Evolutionary conservation across 2,888 invertebrate species (phyloP).

Genomic region (Ophion obscuratus): DNA sequence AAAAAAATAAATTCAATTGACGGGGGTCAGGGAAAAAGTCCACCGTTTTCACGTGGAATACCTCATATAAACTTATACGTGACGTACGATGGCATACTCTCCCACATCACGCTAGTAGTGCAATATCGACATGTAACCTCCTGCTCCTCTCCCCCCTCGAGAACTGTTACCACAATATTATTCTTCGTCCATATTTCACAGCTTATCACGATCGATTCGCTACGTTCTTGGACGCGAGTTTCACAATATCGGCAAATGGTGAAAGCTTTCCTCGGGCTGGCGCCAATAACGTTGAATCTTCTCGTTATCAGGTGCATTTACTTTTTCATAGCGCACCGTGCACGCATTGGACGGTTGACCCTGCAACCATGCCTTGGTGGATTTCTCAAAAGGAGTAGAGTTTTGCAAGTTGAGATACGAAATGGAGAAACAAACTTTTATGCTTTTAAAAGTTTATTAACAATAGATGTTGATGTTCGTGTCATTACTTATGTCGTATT

Average conservation of each 20-base stretch:
- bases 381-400: too few relatives aligned
- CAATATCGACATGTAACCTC: neutral
- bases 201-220: slow-evolving; percentile 44
- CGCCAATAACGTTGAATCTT: neutral
- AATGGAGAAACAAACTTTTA: too few relatives aligned
- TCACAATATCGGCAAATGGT: slow-evolving; percentile 34
- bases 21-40: too few relatives aligned
- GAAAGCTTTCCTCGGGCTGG: slow-evolving; percentile 11
- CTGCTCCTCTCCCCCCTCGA: neutral
- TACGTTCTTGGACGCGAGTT: slow-evolving; percentile 16
- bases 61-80: neutral
- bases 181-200: slow-evolving; percentile 51
- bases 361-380: too few relatives aligned
- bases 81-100: neutral
- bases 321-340: neutral
- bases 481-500: too few relatives aligned
- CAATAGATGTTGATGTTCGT: too few relatives aligned
- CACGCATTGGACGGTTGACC: too few relatives aligned
- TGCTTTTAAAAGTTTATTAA: too few relatives aligned
- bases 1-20: too few relatives aligned
- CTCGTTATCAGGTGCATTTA: neutral
- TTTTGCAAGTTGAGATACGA: too few relatives aligned
- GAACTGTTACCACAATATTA: slow-evolving; percentile 31
- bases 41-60: too few relatives aligned
- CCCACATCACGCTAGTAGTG: neutral